These are phyloP conservation scores for Drosophila multiciliata DNA, from an alignment of 2,888 invertebrate species.

Conservation along the genomic window DNA sequence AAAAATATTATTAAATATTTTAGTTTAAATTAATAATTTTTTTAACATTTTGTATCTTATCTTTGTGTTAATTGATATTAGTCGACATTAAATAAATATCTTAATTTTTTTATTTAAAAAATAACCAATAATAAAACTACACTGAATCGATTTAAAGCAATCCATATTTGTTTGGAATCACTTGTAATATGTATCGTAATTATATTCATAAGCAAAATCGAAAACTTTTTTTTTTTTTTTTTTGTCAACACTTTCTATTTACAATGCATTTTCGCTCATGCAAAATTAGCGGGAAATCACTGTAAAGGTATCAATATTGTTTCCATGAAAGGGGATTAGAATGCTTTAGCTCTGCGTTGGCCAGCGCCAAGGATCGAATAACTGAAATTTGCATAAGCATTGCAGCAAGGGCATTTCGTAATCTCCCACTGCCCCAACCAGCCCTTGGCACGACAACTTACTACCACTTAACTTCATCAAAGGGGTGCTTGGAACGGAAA, in stretches of 20 bases:
- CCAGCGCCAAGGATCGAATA: slow-evolving; percentile 56
- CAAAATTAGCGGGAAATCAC: background rate
- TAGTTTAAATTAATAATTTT: too few species aligned
- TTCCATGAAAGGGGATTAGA: slow-evolving; percentile 17
- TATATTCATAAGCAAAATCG: background rate
- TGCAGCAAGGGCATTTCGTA: slow-evolving; percentile 35
- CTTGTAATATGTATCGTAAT: background rate
- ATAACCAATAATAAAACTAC: background rate
- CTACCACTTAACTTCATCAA: slow-evolving; percentile 27
- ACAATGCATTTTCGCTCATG: background rate
- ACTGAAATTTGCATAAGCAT: slow-evolving; percentile 68
- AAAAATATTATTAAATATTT: background rate
- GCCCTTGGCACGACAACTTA: background rate
- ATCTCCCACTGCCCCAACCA: background rate
- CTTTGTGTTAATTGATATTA: background rate
- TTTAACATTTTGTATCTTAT: background rate
- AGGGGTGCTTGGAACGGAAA: slow-evolving; percentile 25
- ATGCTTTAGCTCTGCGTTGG: background rate
- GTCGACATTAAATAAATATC: background rate
- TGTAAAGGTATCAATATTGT: background rate
- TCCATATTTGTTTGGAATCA: background rate
- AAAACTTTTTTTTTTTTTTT: background rate
- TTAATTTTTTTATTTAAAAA: background rate
- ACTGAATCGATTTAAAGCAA: background rate
- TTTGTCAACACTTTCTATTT: background rate